phyloP scores from a whole-genome alignment of 2,797 vertebrate species.

The Mus caroli region DNA sequence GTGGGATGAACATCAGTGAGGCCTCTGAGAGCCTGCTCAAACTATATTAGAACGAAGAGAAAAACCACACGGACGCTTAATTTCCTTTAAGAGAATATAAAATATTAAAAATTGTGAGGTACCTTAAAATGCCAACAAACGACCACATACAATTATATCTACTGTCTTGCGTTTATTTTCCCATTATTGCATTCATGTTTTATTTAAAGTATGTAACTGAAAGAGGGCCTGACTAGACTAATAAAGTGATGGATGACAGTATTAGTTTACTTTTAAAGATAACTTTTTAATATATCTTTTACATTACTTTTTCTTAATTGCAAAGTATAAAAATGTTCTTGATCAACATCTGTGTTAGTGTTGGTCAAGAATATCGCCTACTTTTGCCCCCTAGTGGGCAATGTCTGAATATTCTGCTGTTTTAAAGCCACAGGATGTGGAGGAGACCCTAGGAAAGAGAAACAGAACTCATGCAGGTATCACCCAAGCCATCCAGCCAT shows the following conservation, averaged over 20 bases:
- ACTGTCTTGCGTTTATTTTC: conserved; percentile 2
- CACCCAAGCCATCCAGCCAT: conserved; percentile 60
- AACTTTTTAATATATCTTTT: not conserved
- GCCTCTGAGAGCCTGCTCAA: conserved; percentile 29
- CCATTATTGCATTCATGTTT: conserved; percentile 30
- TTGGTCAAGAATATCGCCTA: conserved; percentile 44
- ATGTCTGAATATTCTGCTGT: conserved; percentile 89
- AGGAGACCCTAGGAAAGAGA: conserved; percentile 76
- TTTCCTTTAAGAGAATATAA: conserved; percentile 55
- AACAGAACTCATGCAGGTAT: not conserved
- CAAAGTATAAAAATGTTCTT: conserved; percentile 47
- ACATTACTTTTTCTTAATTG: conserved; percentile 24
- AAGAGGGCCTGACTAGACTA: conserved; percentile 18
- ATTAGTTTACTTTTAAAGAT: conserved; percentile 21
- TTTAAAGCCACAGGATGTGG: conserved; percentile 83
- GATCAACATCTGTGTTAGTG: conserved; percentile 62
- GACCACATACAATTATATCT: conserved; percentile 59
- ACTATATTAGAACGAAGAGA: conserved; percentile 30
- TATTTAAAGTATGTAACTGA: not conserved
- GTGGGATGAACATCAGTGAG: not conserved
- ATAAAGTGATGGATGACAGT: not conserved
- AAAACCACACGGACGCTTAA: conserved; percentile 55
- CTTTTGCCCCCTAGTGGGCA: conserved; percentile 85
- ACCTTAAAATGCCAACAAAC: conserved; percentile 65
- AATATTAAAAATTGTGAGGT: conserved; percentile 55